Evolutionary conservation across 2,113 vertebrate species (phyloP).

Genomic region (Chaenocephalus aceratus): DNA sequence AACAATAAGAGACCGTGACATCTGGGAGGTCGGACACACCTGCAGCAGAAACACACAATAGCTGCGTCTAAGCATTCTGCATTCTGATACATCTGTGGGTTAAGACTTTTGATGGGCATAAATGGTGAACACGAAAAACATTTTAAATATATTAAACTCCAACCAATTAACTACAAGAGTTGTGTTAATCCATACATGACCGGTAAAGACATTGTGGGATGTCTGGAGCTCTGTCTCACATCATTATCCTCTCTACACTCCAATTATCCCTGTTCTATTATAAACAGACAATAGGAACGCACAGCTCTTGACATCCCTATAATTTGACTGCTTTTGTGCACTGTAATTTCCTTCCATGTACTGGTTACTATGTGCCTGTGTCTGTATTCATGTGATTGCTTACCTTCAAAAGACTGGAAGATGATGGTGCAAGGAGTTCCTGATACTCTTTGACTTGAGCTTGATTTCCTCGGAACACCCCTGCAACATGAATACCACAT

Average conservation of each 20-base stretch:
- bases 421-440: slow-evolving; percentile 90
- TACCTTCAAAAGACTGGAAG: slow-evolving; percentile 92
- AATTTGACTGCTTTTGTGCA: slow-evolving; percentile 26
- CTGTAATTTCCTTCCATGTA: background rate
- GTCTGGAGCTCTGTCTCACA: slow-evolving; percentile 36
- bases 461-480: slow-evolving; percentile 91
- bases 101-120: slow-evolving; percentile 10
- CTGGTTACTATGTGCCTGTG: background rate
- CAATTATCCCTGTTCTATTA: slow-evolving; percentile 51
- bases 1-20: slow-evolving; percentile 19
- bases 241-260: slow-evolving; percentile 52
- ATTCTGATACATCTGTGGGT: background rate
- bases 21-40: background rate
- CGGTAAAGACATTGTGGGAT: slow-evolving; percentile 28
- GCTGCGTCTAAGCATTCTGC: slow-evolving; percentile 4
- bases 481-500: slow-evolving; percentile 75
- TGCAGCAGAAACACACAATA: slow-evolving; percentile 18
- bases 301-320: slow-evolving; percentile 45
- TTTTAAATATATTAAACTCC: slow-evolving; percentile 22
- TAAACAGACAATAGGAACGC: slow-evolving; percentile 31
- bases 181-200: slow-evolving; percentile 52
- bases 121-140: slow-evolving; percentile 1
- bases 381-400: slow-evolving; percentile 29
- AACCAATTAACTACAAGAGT: slow-evolving; percentile 45
- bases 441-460: slow-evolving; percentile 94